phyloP scores from a whole-genome alignment of 2,113 vertebrate species.

The Marmota monax region DNA sequence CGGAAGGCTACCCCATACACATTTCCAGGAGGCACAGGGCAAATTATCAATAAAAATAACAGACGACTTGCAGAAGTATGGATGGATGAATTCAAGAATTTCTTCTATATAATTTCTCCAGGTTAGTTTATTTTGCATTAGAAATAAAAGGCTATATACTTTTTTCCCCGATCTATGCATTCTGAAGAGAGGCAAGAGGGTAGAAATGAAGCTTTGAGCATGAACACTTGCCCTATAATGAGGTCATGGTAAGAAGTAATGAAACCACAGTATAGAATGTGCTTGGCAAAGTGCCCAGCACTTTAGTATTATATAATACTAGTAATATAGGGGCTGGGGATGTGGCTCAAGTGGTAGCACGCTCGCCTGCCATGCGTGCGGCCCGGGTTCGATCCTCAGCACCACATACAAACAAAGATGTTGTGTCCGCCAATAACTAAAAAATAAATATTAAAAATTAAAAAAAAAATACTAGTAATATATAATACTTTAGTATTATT shows the following conservation, averaged over 20 bases:
- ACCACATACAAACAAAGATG: too few relatives aligned
- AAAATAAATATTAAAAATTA: too few relatives aligned
- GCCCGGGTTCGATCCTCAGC: too few relatives aligned
- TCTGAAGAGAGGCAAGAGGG: conserved; percentile 20
- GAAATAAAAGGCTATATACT: background rate
- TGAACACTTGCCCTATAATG: background rate
- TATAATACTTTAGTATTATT: background rate
- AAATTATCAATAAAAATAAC: conserved; percentile 99
- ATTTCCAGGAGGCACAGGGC: conserved; percentile 98
- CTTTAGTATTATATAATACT: too few relatives aligned
- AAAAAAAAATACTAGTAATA: too few relatives aligned
- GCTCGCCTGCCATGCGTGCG: too few relatives aligned
- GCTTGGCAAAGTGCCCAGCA: background rate
- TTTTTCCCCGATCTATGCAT: conserved; percentile 32
- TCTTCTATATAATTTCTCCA: conserved; percentile 99
- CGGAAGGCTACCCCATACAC: conserved; percentile 99
- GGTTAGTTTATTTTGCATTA: conserved; percentile 88
- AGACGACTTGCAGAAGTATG: conserved; percentile 98
- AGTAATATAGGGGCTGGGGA: too few relatives aligned
- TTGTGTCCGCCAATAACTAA: too few relatives aligned
- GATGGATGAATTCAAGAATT: conserved; percentile 99
- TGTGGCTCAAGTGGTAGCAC: too few relatives aligned
- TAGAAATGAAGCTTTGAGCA: conserved; percentile 29
- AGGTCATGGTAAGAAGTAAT: background rate
- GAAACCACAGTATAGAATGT: conserved; percentile 5